Conservation (phyloP, 1,140 invertebrate species). For the Rhysida immarginata region DNA sequence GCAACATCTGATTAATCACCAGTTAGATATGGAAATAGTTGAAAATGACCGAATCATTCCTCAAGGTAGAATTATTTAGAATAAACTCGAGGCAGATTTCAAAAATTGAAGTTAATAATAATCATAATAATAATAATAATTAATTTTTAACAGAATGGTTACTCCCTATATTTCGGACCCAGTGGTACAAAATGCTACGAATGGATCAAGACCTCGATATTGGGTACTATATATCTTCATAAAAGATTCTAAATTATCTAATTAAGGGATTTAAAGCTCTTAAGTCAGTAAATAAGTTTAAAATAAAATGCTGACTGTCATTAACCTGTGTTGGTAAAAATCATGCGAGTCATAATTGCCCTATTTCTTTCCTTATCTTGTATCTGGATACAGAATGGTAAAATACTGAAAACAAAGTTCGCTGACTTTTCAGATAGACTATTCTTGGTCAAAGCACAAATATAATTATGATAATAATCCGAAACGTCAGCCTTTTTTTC, state of each 20-base stretch:
- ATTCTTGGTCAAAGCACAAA: too few relatives aligned
- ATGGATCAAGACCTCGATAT: conserved; percentile 51
- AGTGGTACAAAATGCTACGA: conserved; percentile 51
- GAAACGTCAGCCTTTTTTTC: too few relatives aligned
- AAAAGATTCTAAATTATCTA: conserved; percentile 24
- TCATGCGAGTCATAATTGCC: too few relatives aligned
- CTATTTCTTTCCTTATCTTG: too few relatives aligned
- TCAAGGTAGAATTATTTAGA: not conserved
- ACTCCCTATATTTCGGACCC: conserved; percentile 41
- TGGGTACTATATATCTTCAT: too few relatives aligned
- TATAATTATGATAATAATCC: too few relatives aligned
- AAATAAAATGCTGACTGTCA: not conserved
- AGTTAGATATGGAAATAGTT: conserved; percentile 50
- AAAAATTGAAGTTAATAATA: too few relatives aligned
- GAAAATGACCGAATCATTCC: conserved; percentile 53
- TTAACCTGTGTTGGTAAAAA: not conserved
- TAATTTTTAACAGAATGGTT: conserved; percentile 39
- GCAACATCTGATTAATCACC: conserved; percentile 51
- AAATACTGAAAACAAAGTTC: too few relatives aligned
- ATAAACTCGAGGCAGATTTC: not conserved
- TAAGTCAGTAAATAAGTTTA: not conserved
- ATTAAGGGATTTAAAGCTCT: not conserved
- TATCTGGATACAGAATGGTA: too few relatives aligned
- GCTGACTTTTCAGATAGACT: too few relatives aligned
- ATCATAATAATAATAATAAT: not conserved